A percentile compares a stretch with the other conserved stretches of the same genome.
Evolutionary conservation across 37 sponge, comb jelly and placozoan species (phyloP).

Genomic region (Spongilla lacustris): DNA sequence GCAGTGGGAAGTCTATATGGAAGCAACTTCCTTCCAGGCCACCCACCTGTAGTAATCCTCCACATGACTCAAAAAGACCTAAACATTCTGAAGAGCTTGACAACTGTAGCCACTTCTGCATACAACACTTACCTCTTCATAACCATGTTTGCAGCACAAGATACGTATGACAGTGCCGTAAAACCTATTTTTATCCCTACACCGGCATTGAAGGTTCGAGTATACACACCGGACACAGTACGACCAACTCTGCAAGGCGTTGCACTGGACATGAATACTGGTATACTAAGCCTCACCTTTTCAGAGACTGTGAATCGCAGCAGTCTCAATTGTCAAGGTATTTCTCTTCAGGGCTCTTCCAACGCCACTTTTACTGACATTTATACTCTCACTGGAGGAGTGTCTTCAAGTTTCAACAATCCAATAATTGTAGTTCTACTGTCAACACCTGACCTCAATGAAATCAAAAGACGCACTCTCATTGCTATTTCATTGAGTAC

Average conservation of each 20-base stretch:
- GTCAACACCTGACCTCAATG: slow-evolving; percentile 66
- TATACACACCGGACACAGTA: slow-evolving; percentile 64
- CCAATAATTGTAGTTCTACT: slow-evolving; percentile 66
- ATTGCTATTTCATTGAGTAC: slow-evolving; percentile 45
- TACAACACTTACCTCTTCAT: slow-evolving; percentile 81
- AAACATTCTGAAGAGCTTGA: slow-evolving; percentile 85
- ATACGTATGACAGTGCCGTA: slow-evolving; percentile 46
- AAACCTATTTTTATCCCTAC: background rate
- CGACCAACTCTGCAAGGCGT: slow-evolving; percentile 58
- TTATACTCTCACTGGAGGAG: slow-evolving; percentile 74
- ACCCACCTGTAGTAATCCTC: slow-evolving; percentile 81
- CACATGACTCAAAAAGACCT: slow-evolving; percentile 68
- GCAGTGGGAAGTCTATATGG: slow-evolving; percentile 41
- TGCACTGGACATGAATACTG: slow-evolving; percentile 74
- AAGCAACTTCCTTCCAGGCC: slow-evolving; percentile 41
- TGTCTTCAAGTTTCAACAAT: slow-evolving; percentile 71
- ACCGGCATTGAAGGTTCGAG: slow-evolving; percentile 41
- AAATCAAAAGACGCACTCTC: slow-evolving; percentile 62
- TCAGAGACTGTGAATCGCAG: slow-evolving; percentile 83
- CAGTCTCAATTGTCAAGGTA: slow-evolving; percentile 44
- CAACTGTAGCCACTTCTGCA: slow-evolving; percentile 71
- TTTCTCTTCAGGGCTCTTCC: slow-evolving; percentile 72
- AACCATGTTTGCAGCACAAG: slow-evolving; percentile 29
- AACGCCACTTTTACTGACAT: slow-evolving; percentile 14
- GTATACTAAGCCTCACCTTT: slow-evolving; percentile 66